Percentiles rank a stretch among this genome's conserved stretches.
Evolutionary conservation across 2,888 invertebrate genomes (phyloP).

Genomic region (Tetragnatha montana): DNA sequence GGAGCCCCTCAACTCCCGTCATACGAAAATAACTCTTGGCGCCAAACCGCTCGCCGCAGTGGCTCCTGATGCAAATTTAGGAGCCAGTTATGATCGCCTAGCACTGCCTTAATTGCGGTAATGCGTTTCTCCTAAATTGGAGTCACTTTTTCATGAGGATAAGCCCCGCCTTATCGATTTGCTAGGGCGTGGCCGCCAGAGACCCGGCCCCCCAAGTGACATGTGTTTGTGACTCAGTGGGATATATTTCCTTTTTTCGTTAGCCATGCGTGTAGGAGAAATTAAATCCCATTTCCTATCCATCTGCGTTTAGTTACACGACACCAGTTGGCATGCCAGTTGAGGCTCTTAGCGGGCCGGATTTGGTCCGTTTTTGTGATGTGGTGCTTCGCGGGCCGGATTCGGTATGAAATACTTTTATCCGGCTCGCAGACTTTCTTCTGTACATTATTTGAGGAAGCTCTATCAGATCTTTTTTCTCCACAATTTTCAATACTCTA

Average conservation of each 20-base stretch:
- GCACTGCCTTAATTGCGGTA: conserved; percentile 55
- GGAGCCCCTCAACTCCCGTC: conserved; percentile 6
- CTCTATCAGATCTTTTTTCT: too few relatives aligned
- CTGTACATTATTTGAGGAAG: too few relatives aligned
- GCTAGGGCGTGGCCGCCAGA: conserved; percentile 30
- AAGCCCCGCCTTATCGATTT: conserved; percentile 13
- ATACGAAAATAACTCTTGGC: conserved; percentile 35
- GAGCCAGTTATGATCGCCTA: conserved; percentile 33
- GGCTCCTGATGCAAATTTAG: conserved; percentile 56
- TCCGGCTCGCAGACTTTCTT: too few relatives aligned
- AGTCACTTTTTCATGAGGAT: conserved; percentile 43
- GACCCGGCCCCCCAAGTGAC: conserved; percentile 40
- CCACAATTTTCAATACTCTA: too few relatives aligned
- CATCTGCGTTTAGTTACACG: background rate
- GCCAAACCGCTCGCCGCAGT: conserved; percentile 21
- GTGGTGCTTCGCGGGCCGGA: too few relatives aligned
- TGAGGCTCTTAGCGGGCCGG: too few relatives aligned
- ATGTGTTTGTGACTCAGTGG: conserved; percentile 64
- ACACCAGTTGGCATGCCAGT: too few relatives aligned
- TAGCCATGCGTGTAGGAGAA: conserved; percentile 47
- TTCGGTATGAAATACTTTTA: too few relatives aligned
- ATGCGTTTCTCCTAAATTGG: conserved; percentile 60
- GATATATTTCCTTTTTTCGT: conserved; percentile 22
- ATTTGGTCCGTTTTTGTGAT: too few relatives aligned
- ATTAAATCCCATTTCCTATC: conserved; percentile 60